These are phyloP conservation scores for Sinella curviseta DNA, from an alignment of 1,140 invertebrate genomes.

Conservation along the genomic window DNA sequence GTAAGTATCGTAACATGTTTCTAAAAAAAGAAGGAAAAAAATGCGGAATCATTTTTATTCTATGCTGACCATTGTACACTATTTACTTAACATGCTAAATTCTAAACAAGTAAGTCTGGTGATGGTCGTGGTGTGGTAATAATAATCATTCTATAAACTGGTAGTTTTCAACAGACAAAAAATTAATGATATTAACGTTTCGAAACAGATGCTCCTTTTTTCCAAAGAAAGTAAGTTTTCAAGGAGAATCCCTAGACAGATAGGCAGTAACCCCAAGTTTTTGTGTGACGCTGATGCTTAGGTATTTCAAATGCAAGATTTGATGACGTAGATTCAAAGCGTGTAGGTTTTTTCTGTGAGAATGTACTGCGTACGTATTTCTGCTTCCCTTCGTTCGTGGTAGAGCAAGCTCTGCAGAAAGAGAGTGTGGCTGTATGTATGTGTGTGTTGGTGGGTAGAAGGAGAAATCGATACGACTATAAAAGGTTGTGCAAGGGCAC, in stretches of 20 bases:
- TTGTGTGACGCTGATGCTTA: no score
- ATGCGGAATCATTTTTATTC: background rate
- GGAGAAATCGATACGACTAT: conserved; percentile 1
- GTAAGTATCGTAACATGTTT: conserved; percentile 49
- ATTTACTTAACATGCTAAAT: background rate
- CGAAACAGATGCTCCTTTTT: conserved; percentile 6
- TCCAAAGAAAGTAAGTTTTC: background rate
- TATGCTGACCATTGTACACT: no score
- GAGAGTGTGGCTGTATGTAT: no score
- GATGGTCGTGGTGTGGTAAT: no score
- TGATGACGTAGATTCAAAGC: background rate
- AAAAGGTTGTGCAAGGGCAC: conserved; percentile 12
- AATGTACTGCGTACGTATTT: background rate
- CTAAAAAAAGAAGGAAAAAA: background rate
- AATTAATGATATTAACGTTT: no score
- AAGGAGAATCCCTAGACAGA: no score
- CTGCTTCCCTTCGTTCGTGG: no score
- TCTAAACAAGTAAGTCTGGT: background rate
- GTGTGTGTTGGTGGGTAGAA: no score
- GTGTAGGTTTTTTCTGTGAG: background rate
- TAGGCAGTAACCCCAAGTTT: no score
- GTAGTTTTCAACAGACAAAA: background rate
- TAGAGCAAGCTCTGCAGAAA: no score
- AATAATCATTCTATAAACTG: background rate
- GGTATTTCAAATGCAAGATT: background rate